Percentiles rank a stretch among this genome's conserved stretches.
Conservation (phyloP, 2,797 vertebrate species). For the Xerus rutilus region DNA sequence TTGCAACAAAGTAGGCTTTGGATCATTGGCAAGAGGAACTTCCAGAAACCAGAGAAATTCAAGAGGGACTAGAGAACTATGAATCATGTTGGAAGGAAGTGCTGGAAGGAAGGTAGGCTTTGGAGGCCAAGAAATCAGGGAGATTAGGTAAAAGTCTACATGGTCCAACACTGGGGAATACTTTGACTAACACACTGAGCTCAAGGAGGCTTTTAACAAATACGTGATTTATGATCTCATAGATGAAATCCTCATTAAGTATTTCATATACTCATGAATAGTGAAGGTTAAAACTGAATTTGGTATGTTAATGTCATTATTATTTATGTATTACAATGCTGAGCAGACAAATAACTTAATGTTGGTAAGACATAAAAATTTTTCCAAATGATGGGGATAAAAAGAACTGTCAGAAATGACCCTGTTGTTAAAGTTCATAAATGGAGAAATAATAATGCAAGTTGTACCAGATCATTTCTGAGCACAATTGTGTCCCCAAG, state of each 20-base stretch:
- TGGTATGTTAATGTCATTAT: background rate
- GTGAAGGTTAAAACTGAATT: background rate
- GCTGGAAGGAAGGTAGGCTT: background rate
- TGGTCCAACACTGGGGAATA: background rate
- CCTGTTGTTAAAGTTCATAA: background rate
- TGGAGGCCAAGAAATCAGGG: conserved; percentile 21
- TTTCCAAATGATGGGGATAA: background rate
- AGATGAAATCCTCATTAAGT: conserved; percentile 24
- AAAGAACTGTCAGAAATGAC: conserved; percentile 40
- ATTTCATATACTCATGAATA: conserved; percentile 38
- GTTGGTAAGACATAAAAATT: background rate
- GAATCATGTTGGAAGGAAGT: conserved; percentile 66
- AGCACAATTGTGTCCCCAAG: background rate
- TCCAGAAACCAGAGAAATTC: conserved; percentile 38
- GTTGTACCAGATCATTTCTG: background rate
- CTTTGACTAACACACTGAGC: conserved; percentile 12
- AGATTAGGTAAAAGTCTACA: background rate
- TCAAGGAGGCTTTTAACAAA: conserved; percentile 38
- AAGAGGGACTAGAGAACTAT: conserved; percentile 14
- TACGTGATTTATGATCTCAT: conserved; percentile 21
- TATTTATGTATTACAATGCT: background rate
- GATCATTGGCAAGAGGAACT: background rate
- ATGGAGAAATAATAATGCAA: background rate
- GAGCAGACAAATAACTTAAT: conserved; percentile 12
- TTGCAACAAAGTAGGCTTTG: background rate